Conservation (phyloP, 1,140 invertebrate species). For the Wiebesia pumilae region DNA sequence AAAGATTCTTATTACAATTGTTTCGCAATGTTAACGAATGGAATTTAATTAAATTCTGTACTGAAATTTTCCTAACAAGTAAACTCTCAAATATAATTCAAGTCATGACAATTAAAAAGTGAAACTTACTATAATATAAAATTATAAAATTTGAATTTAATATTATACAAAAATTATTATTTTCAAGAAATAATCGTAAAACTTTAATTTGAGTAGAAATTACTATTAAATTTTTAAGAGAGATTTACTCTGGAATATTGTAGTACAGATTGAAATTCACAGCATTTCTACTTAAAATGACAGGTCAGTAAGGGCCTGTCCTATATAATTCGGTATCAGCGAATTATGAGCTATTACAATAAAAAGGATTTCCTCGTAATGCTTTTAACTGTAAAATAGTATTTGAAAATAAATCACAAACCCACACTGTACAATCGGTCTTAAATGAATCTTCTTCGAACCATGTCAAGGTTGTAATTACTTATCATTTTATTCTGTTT, state of each 20-base stretch:
- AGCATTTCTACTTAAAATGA: constrained; percentile 23
- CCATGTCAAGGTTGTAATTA: constrained; percentile 6
- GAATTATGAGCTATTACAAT: not conserved
- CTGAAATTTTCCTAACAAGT: not conserved
- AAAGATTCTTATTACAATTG: too few species aligned
- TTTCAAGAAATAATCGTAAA: not conserved
- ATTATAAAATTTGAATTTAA: not conserved
- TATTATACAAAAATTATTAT: not conserved
- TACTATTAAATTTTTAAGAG: not conserved
- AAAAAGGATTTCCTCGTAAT: constrained; percentile 14
- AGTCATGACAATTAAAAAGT: not conserved
- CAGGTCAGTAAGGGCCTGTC: constrained; percentile 5
- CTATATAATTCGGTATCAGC: constrained; percentile 3
- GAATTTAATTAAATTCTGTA: not conserved
- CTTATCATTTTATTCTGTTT: constrained; percentile 21
- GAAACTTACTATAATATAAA: not conserved
- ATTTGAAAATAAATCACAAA: constrained; percentile 42
- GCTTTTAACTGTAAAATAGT: constrained; percentile 6
- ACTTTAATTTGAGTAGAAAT: not conserved
- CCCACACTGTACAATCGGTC: not conserved
- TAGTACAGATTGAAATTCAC: constrained; percentile 6
- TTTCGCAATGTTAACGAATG: too few species aligned
- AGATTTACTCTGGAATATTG: not conserved
- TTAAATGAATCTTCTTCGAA: constrained; percentile 28
- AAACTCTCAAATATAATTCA: not conserved